These are phyloP conservation scores for Epinotia bilunana DNA, from an alignment of 2,888 invertebrate genomes.

Conservation along the genomic window DNA sequence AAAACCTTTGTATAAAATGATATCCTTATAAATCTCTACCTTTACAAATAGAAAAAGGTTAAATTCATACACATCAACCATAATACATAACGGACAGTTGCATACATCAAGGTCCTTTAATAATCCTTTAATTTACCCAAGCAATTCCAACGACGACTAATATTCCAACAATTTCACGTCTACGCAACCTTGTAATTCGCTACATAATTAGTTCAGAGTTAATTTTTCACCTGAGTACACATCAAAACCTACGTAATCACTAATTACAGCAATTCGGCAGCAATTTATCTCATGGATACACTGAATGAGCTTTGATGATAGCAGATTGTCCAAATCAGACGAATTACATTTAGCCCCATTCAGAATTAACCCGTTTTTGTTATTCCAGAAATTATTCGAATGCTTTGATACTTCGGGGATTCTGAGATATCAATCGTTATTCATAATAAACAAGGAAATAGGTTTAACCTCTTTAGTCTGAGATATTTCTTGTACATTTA, in stretches of 20 bases:
- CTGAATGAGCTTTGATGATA: constrained; percentile 37
- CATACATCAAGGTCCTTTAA: background rate
- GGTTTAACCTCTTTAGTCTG: constrained; percentile 16
- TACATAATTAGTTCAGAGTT: constrained; percentile 31
- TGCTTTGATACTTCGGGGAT: constrained; percentile 13
- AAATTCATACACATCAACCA: too few relatives aligned
- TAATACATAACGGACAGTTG: background rate
- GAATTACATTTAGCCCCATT: constrained; percentile 35
- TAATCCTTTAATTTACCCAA: background rate
- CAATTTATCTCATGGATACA: constrained; percentile 41
- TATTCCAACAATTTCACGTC: constrained; percentile 20
- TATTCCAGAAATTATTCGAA: constrained; percentile 35
- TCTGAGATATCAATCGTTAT: constrained; percentile 31
- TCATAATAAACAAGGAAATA: constrained; percentile 29
- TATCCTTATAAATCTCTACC: too few relatives aligned
- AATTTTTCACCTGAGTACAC: constrained; percentile 43
- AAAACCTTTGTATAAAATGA: too few relatives aligned
- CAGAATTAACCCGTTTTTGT: constrained; percentile 42
- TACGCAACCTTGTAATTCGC: constrained; percentile 10
- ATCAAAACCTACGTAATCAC: constrained; percentile 41
- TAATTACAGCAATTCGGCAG: constrained; percentile 43
- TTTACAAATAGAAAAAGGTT: too few relatives aligned
- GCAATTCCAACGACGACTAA: constrained; percentile 7
- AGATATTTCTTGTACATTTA: constrained; percentile 7
- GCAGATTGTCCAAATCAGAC: constrained; percentile 28